Base-by-base conservation (phyloP, 2,113 vertebrate species). In the Thryonomys swinderianus region DNA sequence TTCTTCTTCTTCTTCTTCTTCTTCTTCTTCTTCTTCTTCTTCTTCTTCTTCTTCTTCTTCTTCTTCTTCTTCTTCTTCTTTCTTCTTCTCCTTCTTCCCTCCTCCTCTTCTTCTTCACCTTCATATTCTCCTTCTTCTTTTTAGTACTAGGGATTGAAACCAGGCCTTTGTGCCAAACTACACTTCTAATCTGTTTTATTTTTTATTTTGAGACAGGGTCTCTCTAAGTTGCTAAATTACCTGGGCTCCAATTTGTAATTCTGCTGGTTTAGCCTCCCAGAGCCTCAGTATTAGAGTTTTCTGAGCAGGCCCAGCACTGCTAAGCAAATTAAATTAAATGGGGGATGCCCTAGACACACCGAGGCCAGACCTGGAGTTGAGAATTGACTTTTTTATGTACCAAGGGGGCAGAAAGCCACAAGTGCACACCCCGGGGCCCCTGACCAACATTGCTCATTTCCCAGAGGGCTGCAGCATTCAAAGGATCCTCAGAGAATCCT, bases 391-490 rank as follows among this genome's bases (percentile, higher is more conserved):
- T 51, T 6, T 18, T 2, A 1, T 14, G 55, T 45, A 14, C 5
- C 0, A 40, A 79, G n/a, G 18, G 3, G 13, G 42, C 51, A 17
- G 30, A 62, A 85, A 73, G 37, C 11, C 30, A 5, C 16, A 13
- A 14, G n/a, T 30, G 34, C 8, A 2, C 21, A 14, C 4, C 25
- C 76, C 20, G 23, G n/a, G 21, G 21, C 42, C 45, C 45, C 57
- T 18, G 3, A 13, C n/a, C 51, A 12, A 4, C 61, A 12, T 62
- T 9, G 45, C 42, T 2, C 1, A 17, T 8, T 37, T 45, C 11
- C 37, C 59, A 18, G 32, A 27, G 9, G 12, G 18, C 0, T 2
- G 69, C 5, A 2, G 80, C 32, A 0, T 5, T 13, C 10, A 18
- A 37, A 8, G 21, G n/a, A 20, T 14, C 78, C 51, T 59, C 62